These are phyloP conservation scores for Morelia viridis DNA, from an alignment of 2,797 vertebrate genomes.

Conservation along the genomic window DNA sequence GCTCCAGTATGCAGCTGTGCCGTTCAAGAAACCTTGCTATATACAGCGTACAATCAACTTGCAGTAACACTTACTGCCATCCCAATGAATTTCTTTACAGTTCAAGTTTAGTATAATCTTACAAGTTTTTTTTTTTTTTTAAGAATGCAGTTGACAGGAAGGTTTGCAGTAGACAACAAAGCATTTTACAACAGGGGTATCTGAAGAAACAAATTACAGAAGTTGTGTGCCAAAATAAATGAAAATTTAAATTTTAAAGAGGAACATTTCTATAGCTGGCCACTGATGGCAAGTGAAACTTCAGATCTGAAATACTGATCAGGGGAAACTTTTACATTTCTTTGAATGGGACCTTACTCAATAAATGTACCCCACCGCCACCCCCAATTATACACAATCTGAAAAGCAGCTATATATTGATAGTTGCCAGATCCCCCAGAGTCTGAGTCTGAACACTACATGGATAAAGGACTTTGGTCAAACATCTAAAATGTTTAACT, in stretches of 20 bases:
- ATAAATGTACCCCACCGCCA: background rate
- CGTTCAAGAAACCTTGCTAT: conserved; percentile 26
- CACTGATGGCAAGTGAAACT: background rate
- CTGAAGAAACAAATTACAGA: background rate
- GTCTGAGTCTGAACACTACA: background rate
- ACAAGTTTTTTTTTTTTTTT: background rate
- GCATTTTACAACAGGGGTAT: too few relatives aligned
- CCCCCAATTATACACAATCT: background rate
- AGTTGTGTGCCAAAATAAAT: background rate
- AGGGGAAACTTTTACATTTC: background rate
- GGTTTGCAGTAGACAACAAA: background rate
- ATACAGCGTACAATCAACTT: conserved; percentile 13
- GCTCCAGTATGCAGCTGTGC: conserved; percentile 3
- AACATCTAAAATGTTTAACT: background rate
- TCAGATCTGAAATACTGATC: background rate
- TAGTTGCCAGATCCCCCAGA: background rate
- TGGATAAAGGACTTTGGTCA: background rate
- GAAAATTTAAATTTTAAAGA: background rate
- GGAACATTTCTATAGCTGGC: background rate
- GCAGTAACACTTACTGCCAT: background rate
- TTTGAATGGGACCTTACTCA: background rate
- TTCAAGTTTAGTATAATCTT: background rate
- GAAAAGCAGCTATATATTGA: background rate
- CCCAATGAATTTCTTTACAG: conserved; percentile 23
- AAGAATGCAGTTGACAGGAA: background rate